Percentiles rank a stretch among this genome's conserved stretches.
Evolutionary conservation across 2,888 invertebrate species (phyloP).

Genomic region (Thyatira batis): DNA sequence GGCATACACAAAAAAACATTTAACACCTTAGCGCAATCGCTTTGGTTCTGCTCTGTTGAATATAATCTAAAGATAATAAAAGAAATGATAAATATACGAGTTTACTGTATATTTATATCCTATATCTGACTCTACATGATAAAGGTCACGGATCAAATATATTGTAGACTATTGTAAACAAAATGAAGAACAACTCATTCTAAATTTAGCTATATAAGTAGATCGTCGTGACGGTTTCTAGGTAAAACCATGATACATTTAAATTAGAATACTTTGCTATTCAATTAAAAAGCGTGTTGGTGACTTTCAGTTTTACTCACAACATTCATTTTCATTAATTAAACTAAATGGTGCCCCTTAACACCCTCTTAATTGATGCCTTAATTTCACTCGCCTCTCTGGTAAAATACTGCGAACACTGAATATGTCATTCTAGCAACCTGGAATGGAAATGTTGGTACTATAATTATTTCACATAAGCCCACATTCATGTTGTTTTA

Average conservation of each 20-base stretch:
- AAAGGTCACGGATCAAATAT: too few species aligned
- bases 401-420: slow-evolving; percentile 72
- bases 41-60: too few species aligned
- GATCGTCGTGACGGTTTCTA: too few species aligned
- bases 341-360: slow-evolving; percentile 4
- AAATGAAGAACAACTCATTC: too few species aligned
- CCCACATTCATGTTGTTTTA: background rate
- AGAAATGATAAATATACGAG: too few species aligned
- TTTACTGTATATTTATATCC: too few species aligned
- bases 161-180: too few species aligned
- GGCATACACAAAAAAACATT: too few species aligned
- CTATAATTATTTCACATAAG: background rate
- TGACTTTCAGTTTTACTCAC: background rate
- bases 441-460: slow-evolving; percentile 43
- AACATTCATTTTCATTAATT: background rate
- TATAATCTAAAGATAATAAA: too few species aligned
- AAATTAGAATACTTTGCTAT: background rate
- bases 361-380: background rate
- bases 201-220: too few species aligned
- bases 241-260: background rate
- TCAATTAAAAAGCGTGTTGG: background rate
- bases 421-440: slow-evolving; percentile 73
- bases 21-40: too few species aligned
- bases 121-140: too few species aligned
- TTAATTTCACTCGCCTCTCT: slow-evolving; percentile 44